A percentile compares a stretch with the other conserved stretches of the same genome.
Conservation (phyloP, 1,140 invertebrate species). For the Forficula auricularia region DNA sequence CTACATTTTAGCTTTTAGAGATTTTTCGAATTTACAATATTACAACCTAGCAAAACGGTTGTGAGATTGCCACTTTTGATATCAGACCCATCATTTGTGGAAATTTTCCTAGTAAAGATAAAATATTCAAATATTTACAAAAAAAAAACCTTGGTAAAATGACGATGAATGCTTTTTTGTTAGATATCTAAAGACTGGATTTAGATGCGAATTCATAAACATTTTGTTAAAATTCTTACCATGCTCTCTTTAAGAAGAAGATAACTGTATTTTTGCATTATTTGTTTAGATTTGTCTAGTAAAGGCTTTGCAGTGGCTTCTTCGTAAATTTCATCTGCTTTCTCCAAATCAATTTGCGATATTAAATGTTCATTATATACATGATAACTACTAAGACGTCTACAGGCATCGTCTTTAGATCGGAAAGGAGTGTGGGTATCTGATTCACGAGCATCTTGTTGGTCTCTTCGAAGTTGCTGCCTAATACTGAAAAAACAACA, state of each 20-base stretch:
- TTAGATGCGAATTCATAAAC: too few species aligned
- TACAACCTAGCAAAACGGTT: too few species aligned
- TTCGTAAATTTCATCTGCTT: slow-evolving; percentile 62
- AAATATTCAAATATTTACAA: too few species aligned
- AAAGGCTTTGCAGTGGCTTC: slow-evolving; percentile 53
- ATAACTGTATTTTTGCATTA: slow-evolving; percentile 62
- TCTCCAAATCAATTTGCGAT: slow-evolving; percentile 43
- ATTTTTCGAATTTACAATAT: too few species aligned
- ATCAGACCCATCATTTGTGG: too few species aligned
- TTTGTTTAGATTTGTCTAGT: slow-evolving; percentile 50
- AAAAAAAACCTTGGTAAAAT: too few species aligned
- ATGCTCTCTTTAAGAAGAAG: slow-evolving; percentile 68
- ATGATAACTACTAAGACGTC: slow-evolving; percentile 64
- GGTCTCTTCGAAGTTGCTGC: slow-evolving; percentile 59
- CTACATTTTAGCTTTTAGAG: too few species aligned
- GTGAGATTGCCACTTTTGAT: too few species aligned
- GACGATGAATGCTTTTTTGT: too few species aligned
- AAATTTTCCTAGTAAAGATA: too few species aligned
- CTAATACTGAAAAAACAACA: slow-evolving; percentile 37
- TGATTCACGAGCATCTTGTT: slow-evolving; percentile 54
- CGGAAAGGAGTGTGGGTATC: slow-evolving; percentile 59
- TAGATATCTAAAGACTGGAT: too few species aligned
- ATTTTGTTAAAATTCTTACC: too few species aligned
- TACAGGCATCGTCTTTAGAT: slow-evolving; percentile 55
- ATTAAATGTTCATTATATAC: slow-evolving; percentile 53